Evolutionary conservation across 1,140 invertebrate genomes (phyloP).

Genomic region (Ctenoplectra terminalis): DNA sequence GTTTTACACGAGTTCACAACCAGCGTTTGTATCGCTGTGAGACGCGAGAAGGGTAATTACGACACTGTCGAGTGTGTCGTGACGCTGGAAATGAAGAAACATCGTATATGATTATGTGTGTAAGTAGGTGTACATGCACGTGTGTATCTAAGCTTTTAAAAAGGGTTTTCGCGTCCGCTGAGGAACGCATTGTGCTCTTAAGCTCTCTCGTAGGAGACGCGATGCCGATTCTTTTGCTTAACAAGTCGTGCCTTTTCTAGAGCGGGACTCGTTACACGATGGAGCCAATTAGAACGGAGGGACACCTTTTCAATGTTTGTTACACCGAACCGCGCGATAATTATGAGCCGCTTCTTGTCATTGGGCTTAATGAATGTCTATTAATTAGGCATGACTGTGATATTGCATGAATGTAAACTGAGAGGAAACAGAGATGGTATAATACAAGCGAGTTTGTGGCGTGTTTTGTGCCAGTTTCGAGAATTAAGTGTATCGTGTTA

Average conservation of each 20-base stretch:
- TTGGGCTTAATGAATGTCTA: constrained; percentile 33
- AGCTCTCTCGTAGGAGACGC: constrained; percentile 28
- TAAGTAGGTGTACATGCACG: not conserved
- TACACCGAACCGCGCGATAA: constrained; percentile 9
- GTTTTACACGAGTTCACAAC: constrained; percentile 55
- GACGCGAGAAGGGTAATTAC: constrained; percentile 76
- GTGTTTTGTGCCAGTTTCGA: no score
- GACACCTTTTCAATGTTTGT: constrained; percentile 52
- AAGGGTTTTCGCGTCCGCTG: constrained; percentile 42
- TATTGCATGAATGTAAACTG: not conserved
- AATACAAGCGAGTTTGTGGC: no score
- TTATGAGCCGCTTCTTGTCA: constrained; percentile 30
- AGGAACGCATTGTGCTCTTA: constrained; percentile 39
- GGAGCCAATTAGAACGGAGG: constrained; percentile 49
- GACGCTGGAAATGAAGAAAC: constrained; percentile 28
- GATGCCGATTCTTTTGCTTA: constrained; percentile 52
- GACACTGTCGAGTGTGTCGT: constrained; percentile 70
- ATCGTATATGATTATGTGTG: not conserved
- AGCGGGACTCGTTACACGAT: constrained; percentile 34
- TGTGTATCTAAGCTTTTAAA: constrained; percentile 49
- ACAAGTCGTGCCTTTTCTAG: constrained; percentile 46
- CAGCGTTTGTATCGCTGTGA: constrained; percentile 54
- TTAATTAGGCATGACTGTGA: constrained; percentile 45
- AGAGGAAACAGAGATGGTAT: no score
- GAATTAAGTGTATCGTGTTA: no score